These are phyloP conservation scores for Drosophila tanythrix DNA, from an alignment of 2,888 invertebrate species.

Conservation along the genomic window DNA sequence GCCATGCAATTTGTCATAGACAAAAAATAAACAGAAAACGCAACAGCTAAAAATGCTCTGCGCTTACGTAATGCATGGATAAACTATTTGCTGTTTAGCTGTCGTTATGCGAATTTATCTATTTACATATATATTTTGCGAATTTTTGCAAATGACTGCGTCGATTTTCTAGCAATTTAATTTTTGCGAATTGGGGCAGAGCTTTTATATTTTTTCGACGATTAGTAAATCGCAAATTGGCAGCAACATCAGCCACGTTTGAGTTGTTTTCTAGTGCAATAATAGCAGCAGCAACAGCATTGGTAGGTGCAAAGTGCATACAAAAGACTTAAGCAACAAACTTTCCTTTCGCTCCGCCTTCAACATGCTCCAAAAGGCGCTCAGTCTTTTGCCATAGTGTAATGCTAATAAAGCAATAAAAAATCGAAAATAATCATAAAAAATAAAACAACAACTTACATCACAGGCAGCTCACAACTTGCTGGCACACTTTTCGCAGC, in stretches of 20 bases:
- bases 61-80: slow-evolving; percentile 59
- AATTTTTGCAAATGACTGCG: slow-evolving; percentile 56
- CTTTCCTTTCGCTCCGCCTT: slow-evolving; percentile 45
- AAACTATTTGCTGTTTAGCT: slow-evolving; percentile 44
- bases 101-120: slow-evolving; percentile 45
- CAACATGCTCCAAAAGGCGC: slow-evolving; percentile 23
- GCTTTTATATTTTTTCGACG: slow-evolving; percentile 34
- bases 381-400: slow-evolving; percentile 45
- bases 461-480: slow-evolving; percentile 59
- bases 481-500: slow-evolving; percentile 73
- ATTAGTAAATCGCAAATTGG: slow-evolving; percentile 45
- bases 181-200: slow-evolving; percentile 45
- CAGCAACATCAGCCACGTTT: slow-evolving; percentile 55
- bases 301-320: slow-evolving; percentile 67
- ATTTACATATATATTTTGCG: slow-evolving; percentile 35
- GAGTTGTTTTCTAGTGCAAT: slow-evolving; percentile 59
- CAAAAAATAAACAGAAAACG: slow-evolving; percentile 24
- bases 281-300: slow-evolving; percentile 9
- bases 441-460: slow-evolving; percentile 57
- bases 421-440: slow-evolving; percentile 56
- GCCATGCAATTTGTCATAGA: slow-evolving; percentile 64
- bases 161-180: slow-evolving; percentile 51
- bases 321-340: slow-evolving; percentile 57
- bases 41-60: slow-evolving; percentile 30
- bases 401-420: slow-evolving; percentile 72